A percentile compares a stretch with the other conserved stretches of the same genome.
Conservation (phyloP, 2,113 vertebrate genomes). For the Austrofundulus limnaeus region DNA sequence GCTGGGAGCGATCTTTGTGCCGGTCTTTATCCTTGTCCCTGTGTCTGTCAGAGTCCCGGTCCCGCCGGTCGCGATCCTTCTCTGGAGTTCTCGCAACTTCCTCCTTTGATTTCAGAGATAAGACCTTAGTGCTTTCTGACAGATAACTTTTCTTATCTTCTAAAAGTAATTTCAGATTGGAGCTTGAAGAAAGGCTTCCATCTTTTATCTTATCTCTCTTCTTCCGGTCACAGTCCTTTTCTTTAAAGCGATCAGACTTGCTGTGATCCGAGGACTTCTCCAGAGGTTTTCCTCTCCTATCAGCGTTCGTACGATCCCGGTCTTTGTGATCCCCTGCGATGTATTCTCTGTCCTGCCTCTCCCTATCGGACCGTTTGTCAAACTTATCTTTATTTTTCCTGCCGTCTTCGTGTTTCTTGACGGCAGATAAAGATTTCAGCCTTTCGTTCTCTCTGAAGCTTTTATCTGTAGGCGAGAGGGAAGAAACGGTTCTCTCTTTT, state of each 20-base stretch:
- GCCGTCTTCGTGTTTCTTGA: constrained; percentile 89
- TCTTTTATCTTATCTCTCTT: constrained; percentile 88
- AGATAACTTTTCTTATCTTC: constrained; percentile 86
- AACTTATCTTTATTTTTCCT: constrained; percentile 89
- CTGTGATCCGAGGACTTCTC: constrained; percentile 85
- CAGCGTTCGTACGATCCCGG: constrained; percentile 82
- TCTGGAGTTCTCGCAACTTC: constrained; percentile 87
- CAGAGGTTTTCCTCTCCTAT: constrained; percentile 85
- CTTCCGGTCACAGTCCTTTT: constrained; percentile 87
- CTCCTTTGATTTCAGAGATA: constrained; percentile 87
- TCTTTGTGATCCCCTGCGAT: constrained; percentile 82
- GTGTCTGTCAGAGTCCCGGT: constrained; percentile 87
- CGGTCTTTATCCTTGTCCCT: constrained; percentile 92
- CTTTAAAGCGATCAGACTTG: constrained; percentile 87
- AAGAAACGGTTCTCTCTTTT: constrained; percentile 69
- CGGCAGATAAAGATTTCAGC: constrained; percentile 74
- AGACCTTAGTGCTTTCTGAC: constrained; percentile 81
- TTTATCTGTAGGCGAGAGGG: constrained; percentile 83
- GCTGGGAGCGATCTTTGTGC: constrained; percentile 87
- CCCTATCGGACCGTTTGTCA: constrained; percentile 89
- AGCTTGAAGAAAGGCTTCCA: constrained; percentile 69
- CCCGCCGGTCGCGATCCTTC: constrained; percentile 91
- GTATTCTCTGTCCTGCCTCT: constrained; percentile 86
- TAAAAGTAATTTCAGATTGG: constrained; percentile 80
- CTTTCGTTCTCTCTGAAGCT: constrained; percentile 91